Evolutionary conservation across 2,113 vertebrate species (phyloP).

Genomic region (Takifugu flavidus): DNA sequence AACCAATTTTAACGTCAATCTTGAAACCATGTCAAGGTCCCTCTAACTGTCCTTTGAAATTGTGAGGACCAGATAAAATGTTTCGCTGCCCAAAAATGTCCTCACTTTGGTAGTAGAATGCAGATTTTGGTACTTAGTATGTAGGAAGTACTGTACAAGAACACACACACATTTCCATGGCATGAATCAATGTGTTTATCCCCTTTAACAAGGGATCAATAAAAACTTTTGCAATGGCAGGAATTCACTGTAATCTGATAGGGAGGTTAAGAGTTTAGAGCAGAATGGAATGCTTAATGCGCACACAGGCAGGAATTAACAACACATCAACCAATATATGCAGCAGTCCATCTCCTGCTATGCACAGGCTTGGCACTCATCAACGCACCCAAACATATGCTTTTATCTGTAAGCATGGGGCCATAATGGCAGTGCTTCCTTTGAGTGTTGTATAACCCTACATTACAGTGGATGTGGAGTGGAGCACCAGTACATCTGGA

Average conservation of each 20-base stretch:
- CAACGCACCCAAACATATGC: not conserved
- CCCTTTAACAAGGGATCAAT: conserved; percentile 19
- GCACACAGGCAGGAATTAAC: conserved; percentile 2
- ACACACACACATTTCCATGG: conserved; percentile 3
- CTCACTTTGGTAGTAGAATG: no score
- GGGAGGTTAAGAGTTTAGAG: not conserved
- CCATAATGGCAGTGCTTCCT: conserved; percentile 21
- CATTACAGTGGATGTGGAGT: conserved; percentile 30
- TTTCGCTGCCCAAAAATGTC: no score
- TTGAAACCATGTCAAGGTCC: no score
- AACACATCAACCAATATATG: not conserved
- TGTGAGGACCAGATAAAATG: no score
- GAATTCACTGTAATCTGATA: not conserved
- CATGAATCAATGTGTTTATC: conserved; percentile 22
- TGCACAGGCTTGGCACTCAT: conserved; percentile 8
- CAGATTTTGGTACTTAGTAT: not conserved
- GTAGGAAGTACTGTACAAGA: conserved; percentile 1
- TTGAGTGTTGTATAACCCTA: conserved; percentile 30
- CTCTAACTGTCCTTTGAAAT: no score
- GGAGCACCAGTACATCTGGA: conserved; percentile 21
- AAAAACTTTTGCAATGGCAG: not conserved
- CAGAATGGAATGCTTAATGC: conserved; percentile 27
- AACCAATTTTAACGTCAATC: no score
- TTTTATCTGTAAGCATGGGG: conserved; percentile 19
- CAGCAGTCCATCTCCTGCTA: conserved; percentile 8